Percentiles rank a stretch among this genome's conserved stretches.
Evolutionary conservation across 2,888 invertebrate species (phyloP).

Genomic region (Apamea crenata): DNA sequence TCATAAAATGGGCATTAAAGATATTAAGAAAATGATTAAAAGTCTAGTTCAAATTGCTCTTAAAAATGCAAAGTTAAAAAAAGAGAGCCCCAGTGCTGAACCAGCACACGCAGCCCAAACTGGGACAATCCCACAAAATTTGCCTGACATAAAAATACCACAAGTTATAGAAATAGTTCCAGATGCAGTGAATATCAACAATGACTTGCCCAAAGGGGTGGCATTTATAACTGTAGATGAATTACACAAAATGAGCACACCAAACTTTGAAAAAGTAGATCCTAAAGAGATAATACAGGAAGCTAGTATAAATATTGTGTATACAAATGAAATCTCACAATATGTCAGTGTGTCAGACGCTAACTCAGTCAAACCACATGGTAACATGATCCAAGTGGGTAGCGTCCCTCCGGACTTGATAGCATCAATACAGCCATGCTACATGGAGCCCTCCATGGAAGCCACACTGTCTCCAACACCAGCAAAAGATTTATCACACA

Average conservation of each 20-base stretch:
- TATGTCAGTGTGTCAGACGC: conserved; percentile 82
- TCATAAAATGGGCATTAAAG: conserved; percentile 92
- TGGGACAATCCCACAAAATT: conserved; percentile 65
- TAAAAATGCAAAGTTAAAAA: conserved; percentile 86
- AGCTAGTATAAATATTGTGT: conserved; percentile 88
- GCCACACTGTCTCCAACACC: conserved; percentile 69
- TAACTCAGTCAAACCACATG: conserved; percentile 72
- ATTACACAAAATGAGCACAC: conserved; percentile 86
- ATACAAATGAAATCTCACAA: conserved; percentile 83
- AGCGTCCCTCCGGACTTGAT: conserved; percentile 86
- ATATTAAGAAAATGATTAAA: conserved; percentile 90
- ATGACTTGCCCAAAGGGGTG: conserved; percentile 84
- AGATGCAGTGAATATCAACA: conserved; percentile 78
- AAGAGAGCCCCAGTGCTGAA: conserved; percentile 74
- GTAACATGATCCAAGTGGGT: conserved; percentile 82
- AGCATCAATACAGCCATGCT: conserved; percentile 82
- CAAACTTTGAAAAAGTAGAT: conserved; percentile 87
- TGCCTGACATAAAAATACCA: conserved; percentile 84
- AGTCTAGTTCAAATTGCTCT: conserved; percentile 88
- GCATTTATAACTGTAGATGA: conserved; percentile 87
- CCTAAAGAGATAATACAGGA: conserved; percentile 88
- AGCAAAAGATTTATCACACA: conserved; percentile 64
- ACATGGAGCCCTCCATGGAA: conserved; percentile 63
- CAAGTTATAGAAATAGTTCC: conserved; percentile 88
- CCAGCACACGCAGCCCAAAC: conserved; percentile 62